Evolutionary conservation across 2,888 invertebrate species (phyloP).

Genomic region (Deilephila porcellus): DNA sequence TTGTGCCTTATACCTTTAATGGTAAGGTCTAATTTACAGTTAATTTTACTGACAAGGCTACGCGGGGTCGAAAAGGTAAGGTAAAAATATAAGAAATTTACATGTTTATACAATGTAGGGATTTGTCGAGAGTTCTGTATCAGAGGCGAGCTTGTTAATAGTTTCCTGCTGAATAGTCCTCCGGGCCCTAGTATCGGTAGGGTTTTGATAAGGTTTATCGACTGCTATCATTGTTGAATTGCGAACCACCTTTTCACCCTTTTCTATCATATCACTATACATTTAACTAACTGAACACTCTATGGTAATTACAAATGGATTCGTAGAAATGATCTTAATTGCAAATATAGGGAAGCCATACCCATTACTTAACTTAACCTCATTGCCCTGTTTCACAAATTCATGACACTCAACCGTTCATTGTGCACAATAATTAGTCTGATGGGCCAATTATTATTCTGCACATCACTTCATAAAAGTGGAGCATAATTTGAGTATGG

Average conservation of each 20-base stretch:
- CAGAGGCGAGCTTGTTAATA: neutral
- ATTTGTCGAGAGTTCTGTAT: neutral
- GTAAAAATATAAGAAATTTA: conserved; percentile 14
- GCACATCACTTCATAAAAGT: conserved; percentile 8
- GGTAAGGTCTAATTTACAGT: neutral
- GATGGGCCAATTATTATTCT: conserved; percentile 10
- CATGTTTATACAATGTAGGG: conserved; percentile 1
- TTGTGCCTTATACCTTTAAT: neutral
- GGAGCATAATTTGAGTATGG: conserved; percentile 6
- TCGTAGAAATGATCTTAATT: neutral
- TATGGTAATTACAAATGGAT: too few relatives aligned
- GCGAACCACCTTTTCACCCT: too few relatives aligned
- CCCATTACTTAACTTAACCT: neutral
- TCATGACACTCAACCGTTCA: conserved; percentile 2
- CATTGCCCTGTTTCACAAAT: neutral
- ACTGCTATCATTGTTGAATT: too few relatives aligned
- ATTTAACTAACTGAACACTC: too few relatives aligned
- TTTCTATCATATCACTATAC: too few relatives aligned
- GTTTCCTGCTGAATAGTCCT: neutral
- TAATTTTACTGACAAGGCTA: neutral
- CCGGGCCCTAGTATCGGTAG: too few relatives aligned
- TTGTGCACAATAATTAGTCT: conserved; percentile 5
- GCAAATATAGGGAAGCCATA: neutral
- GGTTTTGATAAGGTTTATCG: too few relatives aligned
- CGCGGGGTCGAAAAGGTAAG: conserved; percentile 13